Evolutionary conservation across 2,888 invertebrate genomes (phyloP).

Genomic region (Amphipyra berbera): DNA sequence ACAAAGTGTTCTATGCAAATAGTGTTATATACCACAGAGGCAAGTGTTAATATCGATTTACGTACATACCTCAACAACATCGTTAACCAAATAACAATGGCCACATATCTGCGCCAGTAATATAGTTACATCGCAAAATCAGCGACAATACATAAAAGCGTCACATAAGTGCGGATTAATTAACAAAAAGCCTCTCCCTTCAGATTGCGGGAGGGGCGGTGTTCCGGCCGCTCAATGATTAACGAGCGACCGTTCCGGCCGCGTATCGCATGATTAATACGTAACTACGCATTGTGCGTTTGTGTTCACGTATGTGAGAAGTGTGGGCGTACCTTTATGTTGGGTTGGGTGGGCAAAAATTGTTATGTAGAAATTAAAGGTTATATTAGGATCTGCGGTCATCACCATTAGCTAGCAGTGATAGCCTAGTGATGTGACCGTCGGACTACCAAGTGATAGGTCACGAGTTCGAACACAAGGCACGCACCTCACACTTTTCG

Average conservation of each 20-base stretch:
- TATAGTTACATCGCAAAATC: conserved; percentile 41
- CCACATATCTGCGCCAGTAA: conserved; percentile 16
- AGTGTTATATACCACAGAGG: neutral
- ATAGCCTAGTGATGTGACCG: too few relatives aligned
- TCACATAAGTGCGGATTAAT: conserved; percentile 81
- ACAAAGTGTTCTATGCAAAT: too few relatives aligned
- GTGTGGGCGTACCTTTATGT: conserved; percentile 61
- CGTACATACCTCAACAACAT: conserved; percentile 2
- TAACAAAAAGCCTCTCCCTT: conserved; percentile 84
- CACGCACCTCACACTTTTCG: too few relatives aligned
- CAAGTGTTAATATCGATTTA: neutral
- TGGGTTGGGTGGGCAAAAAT: conserved; percentile 46
- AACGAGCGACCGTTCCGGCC: conserved; percentile 82
- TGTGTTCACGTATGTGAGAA: conserved; percentile 56
- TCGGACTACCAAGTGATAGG: too few relatives aligned
- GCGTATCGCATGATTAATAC: conserved; percentile 87
- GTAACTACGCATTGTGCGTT: conserved; percentile 78
- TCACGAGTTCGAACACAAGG: too few relatives aligned
- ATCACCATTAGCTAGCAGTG: too few relatives aligned
- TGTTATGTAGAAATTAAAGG: conserved; percentile 17
- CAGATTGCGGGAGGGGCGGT: conserved; percentile 70
- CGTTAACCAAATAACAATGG: conserved; percentile 36
- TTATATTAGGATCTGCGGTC: conserved; percentile 9
- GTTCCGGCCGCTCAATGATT: conserved; percentile 83
- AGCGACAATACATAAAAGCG: conserved; percentile 66